These are phyloP conservation scores for Phylloscopus trochiloides DNA, from an alignment of 2,113 vertebrate genomes.

Conservation along the genomic window DNA sequence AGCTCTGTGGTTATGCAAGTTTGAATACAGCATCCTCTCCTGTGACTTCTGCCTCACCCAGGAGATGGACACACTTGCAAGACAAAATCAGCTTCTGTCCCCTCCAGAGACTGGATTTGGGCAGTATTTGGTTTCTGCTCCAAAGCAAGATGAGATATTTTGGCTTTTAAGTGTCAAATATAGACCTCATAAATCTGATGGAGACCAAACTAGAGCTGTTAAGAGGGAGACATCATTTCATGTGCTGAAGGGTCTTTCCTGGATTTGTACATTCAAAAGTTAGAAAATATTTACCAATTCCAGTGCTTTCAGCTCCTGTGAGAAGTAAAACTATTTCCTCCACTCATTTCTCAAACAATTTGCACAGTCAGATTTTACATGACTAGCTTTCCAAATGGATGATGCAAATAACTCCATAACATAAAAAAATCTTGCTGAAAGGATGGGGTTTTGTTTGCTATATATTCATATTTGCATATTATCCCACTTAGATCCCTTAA, in stretches of 20 bases:
- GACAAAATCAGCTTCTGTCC: neutral
- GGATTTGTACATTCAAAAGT: neutral
- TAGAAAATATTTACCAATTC: neutral
- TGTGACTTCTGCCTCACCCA: neutral
- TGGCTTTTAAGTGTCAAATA: neutral
- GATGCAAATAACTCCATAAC: neutral
- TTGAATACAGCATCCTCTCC: neutral
- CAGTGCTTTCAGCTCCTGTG: neutral
- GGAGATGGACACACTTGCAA: neutral
- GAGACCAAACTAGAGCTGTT: neutral
- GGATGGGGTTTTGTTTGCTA: neutral
- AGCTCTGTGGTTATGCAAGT: neutral
- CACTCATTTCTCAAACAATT: neutral
- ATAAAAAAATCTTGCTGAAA: neutral
- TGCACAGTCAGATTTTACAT: neutral
- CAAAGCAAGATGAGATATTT: neutral
- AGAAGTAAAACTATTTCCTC: neutral
- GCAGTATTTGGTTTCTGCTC: neutral
- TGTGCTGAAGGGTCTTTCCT: neutral
- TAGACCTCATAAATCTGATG: neutral
- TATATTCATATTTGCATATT: neutral
- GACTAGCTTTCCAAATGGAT: neutral
- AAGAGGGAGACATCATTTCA: neutral
- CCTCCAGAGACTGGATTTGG: neutral
- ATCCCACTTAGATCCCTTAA: neutral